Base-by-base conservation (phyloP, 2,113 vertebrate genomes). In the Oenanthe melanoleuca region DNA sequence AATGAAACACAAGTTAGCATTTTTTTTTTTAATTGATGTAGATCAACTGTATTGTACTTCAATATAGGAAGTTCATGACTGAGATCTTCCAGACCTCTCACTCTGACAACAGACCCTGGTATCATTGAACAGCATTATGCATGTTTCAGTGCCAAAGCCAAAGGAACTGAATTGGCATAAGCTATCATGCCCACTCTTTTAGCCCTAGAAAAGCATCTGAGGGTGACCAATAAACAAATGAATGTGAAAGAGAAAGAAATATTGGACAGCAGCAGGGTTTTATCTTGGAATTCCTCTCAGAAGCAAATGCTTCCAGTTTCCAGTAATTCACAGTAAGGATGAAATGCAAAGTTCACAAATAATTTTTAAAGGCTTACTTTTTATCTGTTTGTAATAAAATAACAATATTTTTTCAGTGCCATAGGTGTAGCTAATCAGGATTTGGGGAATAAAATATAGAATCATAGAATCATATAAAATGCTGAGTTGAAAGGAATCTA, bases 171-270 rank as follows among this genome's bases (percentile, higher is more conserved):
- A 40, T 49, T 88, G 53, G 57, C 72, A 59, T 71, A 61, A 47
- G 25, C 44, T 86, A 2, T 73, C 71, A 31, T 81, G 11, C 31
- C 37, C 17, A 23, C 23, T 80, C 33, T 64, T 31, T 50, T 61
- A 89, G 74, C 20, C n/a, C 17, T 66, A 55, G 65, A 63, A 91
- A 61, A 91, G 52, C 13, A 64, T 91, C 59, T 77, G 44, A 92
- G 84, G 26, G 47, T 95, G 89, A n/a, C 44, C 74, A 95, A 80
- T 89, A 93, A 95, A 60, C 45, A 95, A 92, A 92, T 84, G 21
- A 91, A 28, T 28, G 16, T 74, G 57, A 93, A 89, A 88, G 42
- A 65, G 53, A 93, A 61, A 89, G 57, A 85, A 89, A 49, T 93
- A 80, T 12, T 69, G 28, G 23, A 40, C 37, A 70, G 31, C 64